Evolutionary conservation across 2,113 vertebrate species (phyloP).

Genomic region (Lethenteron camtschaticum): DNA sequence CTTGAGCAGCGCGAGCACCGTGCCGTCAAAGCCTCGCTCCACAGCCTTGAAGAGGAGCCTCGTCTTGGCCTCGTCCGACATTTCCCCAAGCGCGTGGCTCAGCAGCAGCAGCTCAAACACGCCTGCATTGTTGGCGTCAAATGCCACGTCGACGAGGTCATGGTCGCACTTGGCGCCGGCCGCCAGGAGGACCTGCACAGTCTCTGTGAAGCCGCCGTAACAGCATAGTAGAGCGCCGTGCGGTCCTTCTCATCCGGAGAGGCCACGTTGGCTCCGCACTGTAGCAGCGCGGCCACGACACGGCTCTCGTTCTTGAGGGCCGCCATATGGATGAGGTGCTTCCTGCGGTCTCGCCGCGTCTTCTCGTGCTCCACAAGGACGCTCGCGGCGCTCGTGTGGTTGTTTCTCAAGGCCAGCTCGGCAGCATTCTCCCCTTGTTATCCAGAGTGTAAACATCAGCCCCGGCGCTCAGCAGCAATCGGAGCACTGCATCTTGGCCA

Average conservation of each 20-base stretch:
- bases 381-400: slow-evolving; percentile 16
- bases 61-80: slow-evolving; percentile 17
- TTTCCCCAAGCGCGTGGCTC: slow-evolving; percentile 14
- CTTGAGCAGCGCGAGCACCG: slow-evolving; percentile 22
- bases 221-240: slow-evolving; percentile 25
- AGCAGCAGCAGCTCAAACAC: slow-evolving; percentile 23
- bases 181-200: slow-evolving; percentile 17
- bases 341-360: slow-evolving; percentile 17
- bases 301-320: slow-evolving; percentile 21
- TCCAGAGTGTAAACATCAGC: slow-evolving; percentile 22
- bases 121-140: slow-evolving; percentile 20
- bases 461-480: slow-evolving; percentile 17
- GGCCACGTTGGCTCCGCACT: slow-evolving; percentile 19
- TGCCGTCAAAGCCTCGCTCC: slow-evolving; percentile 21
- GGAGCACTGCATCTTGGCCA: slow-evolving; percentile 16
- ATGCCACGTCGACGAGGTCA: slow-evolving; percentile 16
- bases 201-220: slow-evolving; percentile 22
- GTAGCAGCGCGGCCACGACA: slow-evolving; percentile 23
- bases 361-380: slow-evolving; percentile 25
- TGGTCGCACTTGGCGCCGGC: slow-evolving; percentile 14
- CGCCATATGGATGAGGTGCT: slow-evolving; percentile 25
- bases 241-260: slow-evolving; percentile 19
- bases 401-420: slow-evolving; percentile 23
- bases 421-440: slow-evolving; percentile 17
- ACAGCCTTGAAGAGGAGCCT: slow-evolving; percentile 34